Percentiles rank a stretch among this genome's conserved stretches.
These are phyloP conservation scores for Cheumatopsyche charites DNA, from an alignment of 1,140 invertebrate genomes.

Conservation along the genomic window DNA sequence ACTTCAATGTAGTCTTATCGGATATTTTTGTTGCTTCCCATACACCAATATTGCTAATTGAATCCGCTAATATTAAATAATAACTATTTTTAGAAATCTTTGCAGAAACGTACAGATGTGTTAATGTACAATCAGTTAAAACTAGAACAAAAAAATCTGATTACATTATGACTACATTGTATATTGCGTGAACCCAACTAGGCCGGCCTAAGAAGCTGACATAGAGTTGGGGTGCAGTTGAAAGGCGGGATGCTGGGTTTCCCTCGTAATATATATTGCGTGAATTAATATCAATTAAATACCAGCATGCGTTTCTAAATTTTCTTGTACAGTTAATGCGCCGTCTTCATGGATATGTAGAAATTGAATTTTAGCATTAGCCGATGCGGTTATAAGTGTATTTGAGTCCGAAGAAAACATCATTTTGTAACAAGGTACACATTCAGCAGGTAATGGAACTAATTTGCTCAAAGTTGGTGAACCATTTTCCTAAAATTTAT, in stretches of 20 bases:
- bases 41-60: constrained; percentile 64
- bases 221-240: too few relatives aligned
- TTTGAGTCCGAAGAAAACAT: constrained; percentile 58
- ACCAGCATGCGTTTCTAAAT: constrained; percentile 54
- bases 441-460: constrained; percentile 54
- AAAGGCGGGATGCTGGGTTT: too few relatives aligned
- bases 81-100: constrained; percentile 56
- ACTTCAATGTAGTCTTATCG: constrained; percentile 58
- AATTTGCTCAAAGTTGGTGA: constrained; percentile 57
- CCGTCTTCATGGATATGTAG: constrained; percentile 56
- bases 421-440: constrained; percentile 56
- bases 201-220: too few relatives aligned
- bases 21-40: constrained; percentile 58
- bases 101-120: constrained; percentile 62
- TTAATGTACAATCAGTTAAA: constrained; percentile 59
- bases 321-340: constrained; percentile 53
- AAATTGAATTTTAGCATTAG: constrained; percentile 50
- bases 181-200: too few relatives aligned
- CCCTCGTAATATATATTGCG: too few relatives aligned
- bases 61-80: constrained; percentile 69
- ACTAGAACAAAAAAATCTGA: constrained; percentile 51
- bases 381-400: constrained; percentile 52
- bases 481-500: constrained; percentile 52
- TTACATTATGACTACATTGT: constrained; percentile 8
- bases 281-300: constrained; percentile 11